Conservation (phyloP, 2,888 invertebrate genomes). For the Agelastica alni region DNA sequence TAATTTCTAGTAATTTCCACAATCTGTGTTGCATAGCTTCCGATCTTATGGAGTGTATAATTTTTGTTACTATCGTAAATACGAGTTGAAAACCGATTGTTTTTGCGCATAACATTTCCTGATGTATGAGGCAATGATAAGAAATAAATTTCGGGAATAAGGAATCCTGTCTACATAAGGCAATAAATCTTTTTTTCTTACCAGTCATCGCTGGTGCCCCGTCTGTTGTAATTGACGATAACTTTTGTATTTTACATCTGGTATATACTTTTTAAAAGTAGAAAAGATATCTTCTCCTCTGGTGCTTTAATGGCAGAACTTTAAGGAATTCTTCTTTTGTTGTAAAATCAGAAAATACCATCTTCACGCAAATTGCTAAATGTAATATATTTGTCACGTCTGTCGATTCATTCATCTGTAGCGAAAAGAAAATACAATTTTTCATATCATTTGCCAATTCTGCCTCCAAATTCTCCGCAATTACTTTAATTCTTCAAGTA, state of each 20-base stretch:
- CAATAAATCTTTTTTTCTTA: constrained; percentile 33
- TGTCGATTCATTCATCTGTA: constrained; percentile 20
- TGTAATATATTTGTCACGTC: not conserved
- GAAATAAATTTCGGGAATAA: not conserved
- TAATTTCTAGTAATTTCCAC: constrained; percentile 3
- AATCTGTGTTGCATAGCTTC: not conserved
- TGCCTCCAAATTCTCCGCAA: not conserved
- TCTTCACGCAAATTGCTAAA: not conserved
- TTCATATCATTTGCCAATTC: not conserved
- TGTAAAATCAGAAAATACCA: constrained; percentile 1
- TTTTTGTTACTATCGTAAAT: constrained; percentile 18
- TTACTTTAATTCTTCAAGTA: constrained; percentile 24
- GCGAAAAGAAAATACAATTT: constrained; percentile 34
- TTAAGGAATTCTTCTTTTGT: not conserved
- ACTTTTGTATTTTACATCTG: constrained; percentile 24
- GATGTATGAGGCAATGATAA: constrained; percentile 14
- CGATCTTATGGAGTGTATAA: not conserved
- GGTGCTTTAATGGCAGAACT: constrained; percentile 15
- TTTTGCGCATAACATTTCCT: constrained; percentile 16
- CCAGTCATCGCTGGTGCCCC: constrained; percentile 34
- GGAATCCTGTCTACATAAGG: constrained; percentile 25
- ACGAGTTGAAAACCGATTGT: constrained; percentile 1
- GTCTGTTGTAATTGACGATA: constrained; percentile 34
- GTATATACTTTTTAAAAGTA: constrained; percentile 26
- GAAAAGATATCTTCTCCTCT: constrained; percentile 24